Percentiles rank a stretch among this genome's conserved stretches.
These are phyloP conservation scores for Harpagoxenus sublaevis DNA, from an alignment of 2,888 invertebrate genomes.

Conservation along the genomic window DNA sequence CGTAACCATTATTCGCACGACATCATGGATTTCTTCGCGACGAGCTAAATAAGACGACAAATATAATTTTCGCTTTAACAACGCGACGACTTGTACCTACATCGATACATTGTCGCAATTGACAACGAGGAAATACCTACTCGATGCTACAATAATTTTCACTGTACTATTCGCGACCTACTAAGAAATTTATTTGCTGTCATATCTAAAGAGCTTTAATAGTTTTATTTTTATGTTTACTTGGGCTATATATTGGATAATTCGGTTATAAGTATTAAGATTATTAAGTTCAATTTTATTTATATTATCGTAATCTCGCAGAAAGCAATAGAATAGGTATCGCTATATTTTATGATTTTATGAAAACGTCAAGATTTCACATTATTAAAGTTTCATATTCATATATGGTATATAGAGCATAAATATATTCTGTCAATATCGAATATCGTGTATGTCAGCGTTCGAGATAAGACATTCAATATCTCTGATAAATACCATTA, in stretches of 20 bases:
- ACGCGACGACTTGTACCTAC: conserved; percentile 42
- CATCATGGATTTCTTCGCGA: conserved; percentile 42
- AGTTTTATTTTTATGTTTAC: no score
- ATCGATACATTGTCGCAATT: conserved; percentile 57
- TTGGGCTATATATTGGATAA: not conserved
- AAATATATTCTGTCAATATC: not conserved
- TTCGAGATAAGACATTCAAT: not conserved
- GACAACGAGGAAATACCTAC: conserved; percentile 43
- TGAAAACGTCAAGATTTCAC: not conserved
- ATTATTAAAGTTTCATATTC: not conserved
- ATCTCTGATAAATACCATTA: not conserved
- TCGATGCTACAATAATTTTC: conserved; percentile 65
- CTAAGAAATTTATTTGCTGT: not conserved
- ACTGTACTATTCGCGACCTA: conserved; percentile 2
- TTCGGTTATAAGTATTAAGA: not conserved
- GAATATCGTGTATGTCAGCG: not conserved
- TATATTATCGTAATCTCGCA: not conserved
- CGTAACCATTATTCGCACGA: conserved; percentile 62
- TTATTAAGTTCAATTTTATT: conserved; percentile 1
- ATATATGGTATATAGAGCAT: not conserved
- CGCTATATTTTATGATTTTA: not conserved
- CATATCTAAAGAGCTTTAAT: no score
- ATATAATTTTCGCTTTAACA: conserved; percentile 55
- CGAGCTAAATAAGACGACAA: conserved; percentile 67
- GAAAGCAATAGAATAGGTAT: not conserved